Evolutionary conservation across 37 sponge, comb jelly and placozoan genomes (phyloP).

Genomic region (Hexactinellida sp.): DNA sequence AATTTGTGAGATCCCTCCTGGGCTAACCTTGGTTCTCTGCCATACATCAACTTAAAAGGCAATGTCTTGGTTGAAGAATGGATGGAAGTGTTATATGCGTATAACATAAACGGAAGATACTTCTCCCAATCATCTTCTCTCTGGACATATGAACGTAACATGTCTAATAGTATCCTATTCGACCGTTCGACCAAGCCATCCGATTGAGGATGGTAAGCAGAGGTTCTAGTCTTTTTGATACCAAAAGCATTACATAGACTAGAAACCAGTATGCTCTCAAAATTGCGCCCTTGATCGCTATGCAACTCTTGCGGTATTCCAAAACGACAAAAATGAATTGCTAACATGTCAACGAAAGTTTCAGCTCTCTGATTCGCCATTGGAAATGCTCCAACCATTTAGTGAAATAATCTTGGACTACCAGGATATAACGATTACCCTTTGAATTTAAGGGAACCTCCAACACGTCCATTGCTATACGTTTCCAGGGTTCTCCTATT

Average conservation of each 20-base stretch:
- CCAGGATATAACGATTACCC: constrained; percentile 33
- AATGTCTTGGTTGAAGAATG: constrained; percentile 30
- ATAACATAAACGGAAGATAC: constrained; percentile 33
- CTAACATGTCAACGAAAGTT: constrained; percentile 5
- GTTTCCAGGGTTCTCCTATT: constrained; percentile 26
- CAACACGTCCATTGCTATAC: constrained; percentile 32
- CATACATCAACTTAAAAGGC: constrained; percentile 46
- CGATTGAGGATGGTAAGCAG: constrained; percentile 39
- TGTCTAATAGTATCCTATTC: constrained; percentile 31
- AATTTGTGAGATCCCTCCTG: background rate
- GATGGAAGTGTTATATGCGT: constrained; percentile 25
- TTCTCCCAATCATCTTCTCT: constrained; percentile 39
- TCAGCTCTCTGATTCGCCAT: constrained; percentile 32
- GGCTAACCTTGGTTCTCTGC: constrained; percentile 4
- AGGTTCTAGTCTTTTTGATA: constrained; percentile 23
- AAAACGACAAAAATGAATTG: constrained; percentile 13
- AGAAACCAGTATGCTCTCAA: constrained; percentile 26
- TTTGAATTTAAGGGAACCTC: constrained; percentile 29
- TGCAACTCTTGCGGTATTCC: constrained; percentile 28
- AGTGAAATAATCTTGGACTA: constrained; percentile 39
- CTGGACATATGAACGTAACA: constrained; percentile 29
- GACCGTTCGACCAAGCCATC: constrained; percentile 57
- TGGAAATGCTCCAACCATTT: constrained; percentile 43
- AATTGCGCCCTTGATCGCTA: constrained; percentile 43
- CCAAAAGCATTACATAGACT: constrained; percentile 35